These are phyloP conservation scores for Natator depressus DNA, from an alignment of 2,113 vertebrate genomes.

Conservation along the genomic window DNA sequence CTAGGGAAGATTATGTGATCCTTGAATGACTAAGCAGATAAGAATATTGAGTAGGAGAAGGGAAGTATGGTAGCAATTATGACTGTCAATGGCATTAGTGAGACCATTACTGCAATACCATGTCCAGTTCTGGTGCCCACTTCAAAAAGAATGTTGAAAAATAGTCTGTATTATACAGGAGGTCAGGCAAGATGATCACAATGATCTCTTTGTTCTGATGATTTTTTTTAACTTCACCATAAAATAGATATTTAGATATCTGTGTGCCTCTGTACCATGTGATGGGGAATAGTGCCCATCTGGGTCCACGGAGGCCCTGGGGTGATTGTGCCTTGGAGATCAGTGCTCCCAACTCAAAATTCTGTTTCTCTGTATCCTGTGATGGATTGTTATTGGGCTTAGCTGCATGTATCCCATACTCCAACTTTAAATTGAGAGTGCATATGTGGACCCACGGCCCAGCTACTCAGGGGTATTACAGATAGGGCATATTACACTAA, in stretches of 20 bases:
- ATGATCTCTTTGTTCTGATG: neutral
- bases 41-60: neutral
- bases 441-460: neutral
- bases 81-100: neutral
- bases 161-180: neutral
- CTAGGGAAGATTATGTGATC: neutral
- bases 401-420: neutral
- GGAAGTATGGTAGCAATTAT: neutral
- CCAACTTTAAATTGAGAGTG: neutral
- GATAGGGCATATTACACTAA: neutral
- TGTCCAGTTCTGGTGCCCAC: neutral
- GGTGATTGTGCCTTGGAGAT: neutral
- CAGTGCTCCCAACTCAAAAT: neutral
- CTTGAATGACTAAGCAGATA: neutral
- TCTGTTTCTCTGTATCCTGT: neutral
- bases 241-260: neutral
- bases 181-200: neutral
- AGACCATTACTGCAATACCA: neutral
- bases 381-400: neutral
- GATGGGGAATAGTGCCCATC: neutral
- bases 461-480: neutral
- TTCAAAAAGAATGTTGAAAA: neutral
- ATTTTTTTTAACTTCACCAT: neutral
- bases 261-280: neutral
- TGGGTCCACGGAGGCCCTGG: rapidly evolving